Percentiles rank a stretch among this genome's conserved stretches.
Evolutionary conservation across 2,888 invertebrate genomes (phyloP).

Genomic region (Xestoiulus laeticollis): DNA sequence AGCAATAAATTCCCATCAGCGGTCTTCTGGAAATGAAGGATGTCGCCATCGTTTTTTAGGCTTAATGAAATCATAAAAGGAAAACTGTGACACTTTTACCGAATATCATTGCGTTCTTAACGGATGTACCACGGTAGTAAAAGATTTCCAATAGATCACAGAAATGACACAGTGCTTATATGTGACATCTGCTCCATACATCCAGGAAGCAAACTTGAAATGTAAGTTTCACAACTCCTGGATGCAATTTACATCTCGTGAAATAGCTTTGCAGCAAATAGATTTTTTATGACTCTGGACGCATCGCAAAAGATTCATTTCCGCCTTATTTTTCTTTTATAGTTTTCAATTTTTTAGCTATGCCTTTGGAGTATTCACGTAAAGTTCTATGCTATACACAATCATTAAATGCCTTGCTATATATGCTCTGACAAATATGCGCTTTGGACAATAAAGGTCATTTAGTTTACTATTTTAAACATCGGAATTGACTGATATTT

Average conservation of each 20-base stretch:
- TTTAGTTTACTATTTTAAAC: not conserved
- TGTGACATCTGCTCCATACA: not conserved
- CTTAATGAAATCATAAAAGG: not conserved
- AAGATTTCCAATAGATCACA: not conserved
- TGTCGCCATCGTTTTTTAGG: not conserved
- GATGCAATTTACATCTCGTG: not conserved
- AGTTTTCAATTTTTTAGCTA: not conserved
- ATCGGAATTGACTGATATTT: not conserved
- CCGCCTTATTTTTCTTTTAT: not conserved
- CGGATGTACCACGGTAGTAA: not conserved
- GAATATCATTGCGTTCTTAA: not conserved
- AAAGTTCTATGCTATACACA: not conserved
- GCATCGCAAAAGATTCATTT: not conserved
- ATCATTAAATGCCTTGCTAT: not conserved
- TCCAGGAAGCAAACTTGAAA: not conserved
- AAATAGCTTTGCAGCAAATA: not conserved
- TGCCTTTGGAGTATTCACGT: not conserved
- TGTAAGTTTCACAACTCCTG: not conserved
- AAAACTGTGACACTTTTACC: not conserved
- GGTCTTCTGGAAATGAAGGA: not conserved
- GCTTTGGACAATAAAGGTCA: not conserved
- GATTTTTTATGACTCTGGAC: not conserved
- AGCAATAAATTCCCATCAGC: not conserved
- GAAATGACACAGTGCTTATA: not conserved
- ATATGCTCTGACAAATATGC: not conserved